phyloP scores from a whole-genome alignment of 2,888 invertebrate genomes.

The Drosophila paranaensis region DNA sequence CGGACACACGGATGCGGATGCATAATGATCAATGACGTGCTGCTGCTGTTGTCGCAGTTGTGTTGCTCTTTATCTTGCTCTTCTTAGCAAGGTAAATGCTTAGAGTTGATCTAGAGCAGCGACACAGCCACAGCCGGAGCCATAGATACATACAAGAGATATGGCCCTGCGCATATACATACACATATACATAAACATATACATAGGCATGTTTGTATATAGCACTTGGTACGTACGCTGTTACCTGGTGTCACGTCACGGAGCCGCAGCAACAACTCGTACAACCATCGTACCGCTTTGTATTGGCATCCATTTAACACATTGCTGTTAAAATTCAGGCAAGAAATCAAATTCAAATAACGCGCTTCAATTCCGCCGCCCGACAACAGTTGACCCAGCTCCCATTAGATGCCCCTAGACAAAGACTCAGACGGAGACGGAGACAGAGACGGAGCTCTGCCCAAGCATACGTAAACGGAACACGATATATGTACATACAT shows the following conservation, averaged over 20 bases:
- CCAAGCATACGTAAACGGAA: neutral
- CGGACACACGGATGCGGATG: conserved; percentile 55
- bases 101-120: conserved; percentile 61
- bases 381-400: conserved; percentile 17
- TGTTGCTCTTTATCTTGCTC: conserved; percentile 10
- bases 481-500: neutral
- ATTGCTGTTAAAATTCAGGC: conserved; percentile 79
- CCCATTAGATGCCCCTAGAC: conserved; percentile 8
- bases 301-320: conserved; percentile 81
- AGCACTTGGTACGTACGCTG: conserved; percentile 54
- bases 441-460: neutral
- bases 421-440: neutral
- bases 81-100: conserved; percentile 41
- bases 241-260: conserved; percentile 65
- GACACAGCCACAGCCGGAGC: conserved; percentile 18
- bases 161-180: conserved; percentile 15
- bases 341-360: conserved; percentile 79
- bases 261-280: conserved; percentile 24
- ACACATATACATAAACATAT: conserved; percentile 14
- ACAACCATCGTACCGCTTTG: conserved; percentile 50
- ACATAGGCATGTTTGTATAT: conserved; percentile 47
- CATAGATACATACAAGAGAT: conserved; percentile 43
- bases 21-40: conserved; percentile 56
- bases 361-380: conserved; percentile 67
- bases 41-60: conserved; percentile 7